Evolutionary conservation across 1,140 invertebrate species (phyloP), one percentile per base, ranked within the genome.

Genomic region (Manduca sexta): DNA sequence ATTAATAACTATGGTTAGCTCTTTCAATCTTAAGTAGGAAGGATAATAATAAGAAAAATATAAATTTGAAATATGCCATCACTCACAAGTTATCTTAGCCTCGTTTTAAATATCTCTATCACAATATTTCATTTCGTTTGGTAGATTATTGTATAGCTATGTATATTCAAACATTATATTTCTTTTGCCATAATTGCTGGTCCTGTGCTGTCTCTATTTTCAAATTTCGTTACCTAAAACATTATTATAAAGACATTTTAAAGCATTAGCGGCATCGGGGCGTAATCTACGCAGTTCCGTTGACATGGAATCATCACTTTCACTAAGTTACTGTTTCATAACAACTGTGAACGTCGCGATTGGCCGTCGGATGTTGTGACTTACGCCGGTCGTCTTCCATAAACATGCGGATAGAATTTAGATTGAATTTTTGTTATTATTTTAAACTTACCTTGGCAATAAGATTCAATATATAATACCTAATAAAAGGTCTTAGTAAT

Each of bases 361-460:
- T 60, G 65, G 38, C 46, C 12, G 58, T 49, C 56, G 60, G 64
- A 62, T 60, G 56, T 60, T 65, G 52, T 62, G 42, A 42, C 26
- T 42, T 42, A 34, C 2, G 11, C 3, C 4, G 5, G n/a, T 34
- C 21, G 21, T 8, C 21, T 26, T 26, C 4, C 21, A 26, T 7
- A 21, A 21, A 21, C 21, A 26, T 26, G 21, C 8, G 21, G 4
- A 5, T 26, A 26, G 21, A 26, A 3, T 26, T 26, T 8, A 8
- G 4, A 1, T 26, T 5, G 21, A n/a, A n/a, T n/a, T n/a, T n/a
- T n/a, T n/a, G n/a, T n/a, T n/a, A n/a, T n/a, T n/a, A n/a, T n/a
- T n/a, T n/a, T n/a, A n/a, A n/a, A n/a, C n/a, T n/a, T n/a, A n/a
- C n/a, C n/a, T n/a, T n/a, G n/a, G n/a, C n/a, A n/a, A n/a, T n/a